A percentile compares a stretch with the other conserved stretches of the same genome.
phyloP scores from a whole-genome alignment of 30 jellyfish, hydroid and myxozoan genomes.

The Clytia hemisphaerica region DNA sequence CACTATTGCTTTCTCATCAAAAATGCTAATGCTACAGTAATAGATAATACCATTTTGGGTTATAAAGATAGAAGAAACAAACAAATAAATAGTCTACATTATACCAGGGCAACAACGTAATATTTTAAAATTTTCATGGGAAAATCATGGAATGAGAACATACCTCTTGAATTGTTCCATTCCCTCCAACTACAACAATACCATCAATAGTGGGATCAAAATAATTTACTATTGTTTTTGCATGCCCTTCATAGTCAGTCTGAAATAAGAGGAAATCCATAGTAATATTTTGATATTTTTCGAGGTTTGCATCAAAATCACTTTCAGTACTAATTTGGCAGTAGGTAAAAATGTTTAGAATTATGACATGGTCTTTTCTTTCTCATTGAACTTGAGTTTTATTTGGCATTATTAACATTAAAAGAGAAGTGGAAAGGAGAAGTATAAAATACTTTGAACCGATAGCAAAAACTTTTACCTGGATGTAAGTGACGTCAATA shows the following conservation, averaged over 20 bases:
- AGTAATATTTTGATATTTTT: not conserved
- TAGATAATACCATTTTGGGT: too few species aligned
- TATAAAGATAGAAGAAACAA: not conserved
- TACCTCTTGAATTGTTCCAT: slow-evolving; percentile 87
- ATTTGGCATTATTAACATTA: too few species aligned
- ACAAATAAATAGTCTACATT: not conserved
- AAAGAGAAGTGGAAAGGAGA: too few species aligned
- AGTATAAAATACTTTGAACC: too few species aligned
- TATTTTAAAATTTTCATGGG: too few species aligned
- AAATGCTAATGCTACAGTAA: too few species aligned
- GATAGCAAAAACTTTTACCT: slow-evolving; percentile 13
- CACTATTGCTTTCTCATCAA: too few species aligned
- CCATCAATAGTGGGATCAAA: slow-evolving; percentile 89
- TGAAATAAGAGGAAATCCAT: not conserved
- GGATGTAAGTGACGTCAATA: slow-evolving; percentile 76
- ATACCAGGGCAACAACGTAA: too few species aligned
- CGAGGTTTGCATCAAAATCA: not conserved
- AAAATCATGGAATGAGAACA: too few species aligned
- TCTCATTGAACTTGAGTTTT: not conserved
- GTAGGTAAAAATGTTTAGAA: too few species aligned
- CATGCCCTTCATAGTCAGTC: slow-evolving; percentile 93
- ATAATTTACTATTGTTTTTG: slow-evolving; percentile 61
- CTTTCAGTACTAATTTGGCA: too few species aligned
- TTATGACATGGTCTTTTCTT: not conserved
- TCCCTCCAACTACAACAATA: slow-evolving; percentile 93